Evolutionary conservation across 2,797 vertebrate genomes (phyloP), one percentile per base, ranked within the genome.

Genomic region (Natrix natrix): DNA sequence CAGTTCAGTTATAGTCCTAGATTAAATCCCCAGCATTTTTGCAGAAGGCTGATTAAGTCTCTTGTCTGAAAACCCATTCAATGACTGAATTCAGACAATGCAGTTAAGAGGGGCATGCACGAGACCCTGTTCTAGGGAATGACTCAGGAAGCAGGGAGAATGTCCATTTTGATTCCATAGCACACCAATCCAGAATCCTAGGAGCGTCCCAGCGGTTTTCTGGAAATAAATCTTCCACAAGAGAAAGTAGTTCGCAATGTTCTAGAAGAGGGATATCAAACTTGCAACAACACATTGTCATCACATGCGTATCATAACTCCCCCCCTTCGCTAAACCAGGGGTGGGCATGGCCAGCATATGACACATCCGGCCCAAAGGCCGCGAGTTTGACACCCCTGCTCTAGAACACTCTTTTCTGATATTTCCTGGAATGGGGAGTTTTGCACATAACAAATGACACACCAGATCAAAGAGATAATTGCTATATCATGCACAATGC

Each of bases 291-390:
- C 20, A 24, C 2, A 1, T 60, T 60, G 20, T 60, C 7, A 2
- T 60, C 59, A 60, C 7, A 24, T 60, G 59, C 0, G 59, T 60
- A 60, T 59, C 1, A 5, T 59, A 59, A 59, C 5, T 0, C 1
- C 17, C 0, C 57, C 57, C 17, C 57, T 7, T 60, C 7, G 17
- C 59, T 60, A 24, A 60, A 60, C 59, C 20, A 24, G 59, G 20
- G 59, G 7, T 60, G 2, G 20, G 59, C 20, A 2, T 60, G 59
- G 20, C 59, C 20, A 60, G 59, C 6, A 8, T 0, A 0, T 60
- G 20, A 60, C 0, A 5, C 6, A 60, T 60, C 7, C 0, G 0
- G 20, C 7, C 20, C 5, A 5, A 20, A 24, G 1, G 7, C 20
- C 1, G 1, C 0, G 59, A 8, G 59, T 22, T 60, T 60, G 59